Percentiles rank a stretch among this genome's conserved stretches.
Evolutionary conservation across 2,113 vertebrate genomes (phyloP).

Genomic region (Takifugu bimaculatus): DNA sequence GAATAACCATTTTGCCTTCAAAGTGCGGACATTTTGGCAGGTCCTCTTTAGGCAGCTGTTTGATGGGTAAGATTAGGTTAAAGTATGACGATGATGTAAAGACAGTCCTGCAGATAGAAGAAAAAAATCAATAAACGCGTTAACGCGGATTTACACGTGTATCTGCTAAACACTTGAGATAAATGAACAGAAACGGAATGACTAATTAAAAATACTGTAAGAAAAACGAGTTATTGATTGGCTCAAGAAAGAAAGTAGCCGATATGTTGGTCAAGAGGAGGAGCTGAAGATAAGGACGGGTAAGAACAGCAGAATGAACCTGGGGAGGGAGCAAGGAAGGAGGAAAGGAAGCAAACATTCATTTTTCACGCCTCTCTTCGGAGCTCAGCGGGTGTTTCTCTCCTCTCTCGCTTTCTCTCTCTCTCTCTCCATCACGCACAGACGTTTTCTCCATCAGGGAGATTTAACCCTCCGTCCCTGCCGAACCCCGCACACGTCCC

Average conservation of each 20-base stretch:
- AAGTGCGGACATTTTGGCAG: no score
- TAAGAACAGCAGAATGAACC: neutral
- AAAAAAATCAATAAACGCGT: no score
- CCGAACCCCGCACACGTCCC: constrained; percentile 2
- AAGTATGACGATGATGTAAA: no score
- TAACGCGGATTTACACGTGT: no score
- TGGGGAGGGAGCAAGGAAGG: neutral
- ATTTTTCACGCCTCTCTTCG: constrained; percentile 16
- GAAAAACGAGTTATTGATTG: neutral
- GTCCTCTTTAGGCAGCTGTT: no score
- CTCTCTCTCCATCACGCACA: constrained; percentile 10
- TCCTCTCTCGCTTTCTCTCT: constrained; percentile 6
- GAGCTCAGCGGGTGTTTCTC: neutral
- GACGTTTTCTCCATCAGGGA: constrained; percentile 32
- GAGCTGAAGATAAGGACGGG: neutral
- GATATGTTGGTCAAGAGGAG: neutral
- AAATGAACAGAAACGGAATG: neutral
- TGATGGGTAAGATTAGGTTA: no score
- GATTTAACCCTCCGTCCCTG: neutral
- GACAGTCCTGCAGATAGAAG: no score
- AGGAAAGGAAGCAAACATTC: constrained; percentile 32
- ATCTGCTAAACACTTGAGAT: neutral
- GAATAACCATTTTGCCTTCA: no score
- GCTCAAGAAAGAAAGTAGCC: neutral
- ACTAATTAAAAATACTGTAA: neutral